Base-by-base conservation (phyloP, 1,140 invertebrate species). In the Lepeophtheirus salmonis region DNA sequence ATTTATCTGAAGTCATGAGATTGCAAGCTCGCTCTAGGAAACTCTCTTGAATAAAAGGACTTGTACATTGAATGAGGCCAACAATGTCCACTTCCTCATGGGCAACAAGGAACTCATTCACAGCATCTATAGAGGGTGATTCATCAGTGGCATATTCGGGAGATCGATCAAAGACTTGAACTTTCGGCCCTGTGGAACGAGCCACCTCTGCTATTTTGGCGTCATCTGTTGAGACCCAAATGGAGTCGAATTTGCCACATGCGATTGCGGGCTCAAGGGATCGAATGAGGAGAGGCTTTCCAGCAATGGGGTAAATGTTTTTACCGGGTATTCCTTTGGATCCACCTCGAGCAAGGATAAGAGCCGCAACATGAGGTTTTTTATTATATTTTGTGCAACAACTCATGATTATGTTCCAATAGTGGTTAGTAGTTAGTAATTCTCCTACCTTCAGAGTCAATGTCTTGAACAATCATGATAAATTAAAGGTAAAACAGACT, bases 21-120 rank as follows among this genome's bases (percentile, higher is more conserved):
- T 10, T 10, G 20, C 16, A 16, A 21, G 50, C 50, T 21, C 16
- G 4, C 21, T 10, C 20, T 10, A 52, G 50, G 21, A 52, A 52
- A 4, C 16, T 16, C 6, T 4, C 6, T n/a, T 41, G 30, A 41
- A 41, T 41, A 69, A 84, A 84, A 14, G 83, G 81, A 0, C 83
- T 85, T 6, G 84, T 86, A 63, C 78, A 82, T 72, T 86, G 84
- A 48, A 86, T 70, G 18, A 86, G 70, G n/a, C 75, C 77, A 56
- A 86, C 66, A 20, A 75, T 16, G 3, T 50, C 2, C 23, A 57
- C 26, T 3, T 41, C 55, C 1, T 17, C 3, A 67, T 79, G 78
- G 2, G 65, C 66, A 12, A 66, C 54, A 18, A 83, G 62, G 68
- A 84, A 85, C 67, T 86, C 82, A 63, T 76, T 68, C 3, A 79